Conservation (phyloP, 2,888 invertebrate genomes). For the Desoria tigrina region DNA sequence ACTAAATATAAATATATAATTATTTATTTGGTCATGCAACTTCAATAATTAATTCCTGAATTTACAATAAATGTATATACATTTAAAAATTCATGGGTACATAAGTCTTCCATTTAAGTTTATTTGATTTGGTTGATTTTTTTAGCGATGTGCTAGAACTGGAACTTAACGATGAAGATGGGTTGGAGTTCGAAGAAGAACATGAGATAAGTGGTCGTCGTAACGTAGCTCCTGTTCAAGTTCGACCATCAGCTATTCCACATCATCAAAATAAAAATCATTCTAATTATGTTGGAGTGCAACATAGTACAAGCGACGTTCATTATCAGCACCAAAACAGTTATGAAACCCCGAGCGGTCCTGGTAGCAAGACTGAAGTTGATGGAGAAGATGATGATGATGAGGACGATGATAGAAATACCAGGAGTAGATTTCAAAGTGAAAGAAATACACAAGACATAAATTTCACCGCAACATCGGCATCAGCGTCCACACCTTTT, state of each 20-base stretch:
- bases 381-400: conserved; percentile 41
- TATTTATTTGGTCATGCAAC: too few relatives aligned
- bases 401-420: conserved; percentile 42
- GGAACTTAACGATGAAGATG: conserved; percentile 43
- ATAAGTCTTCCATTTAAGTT: too few relatives aligned
- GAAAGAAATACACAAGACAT: conserved; percentile 48
- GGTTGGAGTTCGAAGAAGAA: conserved; percentile 29
- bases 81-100: too few relatives aligned
- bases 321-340: conserved; percentile 15
- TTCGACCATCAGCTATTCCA: conserved; percentile 5
- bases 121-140: conserved; percentile 11
- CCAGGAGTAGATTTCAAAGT: conserved; percentile 45
- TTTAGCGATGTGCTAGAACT: conserved; percentile 34
- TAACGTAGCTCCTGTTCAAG: conserved; percentile 16
- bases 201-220: neutral
- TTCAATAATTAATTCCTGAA: too few relatives aligned
- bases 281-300: neutral
- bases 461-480: conserved; percentile 6
- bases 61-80: too few relatives aligned
- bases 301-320: neutral
- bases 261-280: neutral
- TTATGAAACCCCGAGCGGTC: conserved; percentile 11
- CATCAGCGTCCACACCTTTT: conserved; percentile 1
- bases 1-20: too few relatives aligned
- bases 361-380: conserved; percentile 14